Conservation (phyloP, 2,888 invertebrate genomes). For the Hemistola chrysoprasaria region DNA sequence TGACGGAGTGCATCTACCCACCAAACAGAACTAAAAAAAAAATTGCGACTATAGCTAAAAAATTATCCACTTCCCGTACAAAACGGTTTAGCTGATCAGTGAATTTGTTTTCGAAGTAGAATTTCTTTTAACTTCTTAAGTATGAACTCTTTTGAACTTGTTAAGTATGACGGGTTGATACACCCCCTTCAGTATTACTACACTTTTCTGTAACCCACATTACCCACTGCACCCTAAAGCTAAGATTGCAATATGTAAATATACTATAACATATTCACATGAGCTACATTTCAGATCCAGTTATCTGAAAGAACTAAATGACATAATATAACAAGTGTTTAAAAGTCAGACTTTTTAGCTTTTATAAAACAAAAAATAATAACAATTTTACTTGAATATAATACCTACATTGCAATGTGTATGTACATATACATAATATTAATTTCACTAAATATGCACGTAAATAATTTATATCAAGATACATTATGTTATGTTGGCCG, state of each 20-base stretch:
- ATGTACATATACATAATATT: slow-evolving; percentile 79
- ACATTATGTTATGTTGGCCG: slow-evolving; percentile 49
- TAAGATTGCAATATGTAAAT: slow-evolving; percentile 35
- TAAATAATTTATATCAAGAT: slow-evolving; percentile 73
- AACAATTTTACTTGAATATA: slow-evolving; percentile 77
- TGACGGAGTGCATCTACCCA: too few relatives aligned
- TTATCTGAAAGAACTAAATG: slow-evolving; percentile 66
- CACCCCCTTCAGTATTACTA: too few relatives aligned
- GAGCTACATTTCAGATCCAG: slow-evolving; percentile 70
- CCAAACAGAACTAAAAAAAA: neutral
- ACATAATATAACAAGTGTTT: slow-evolving; percentile 70
- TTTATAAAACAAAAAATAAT: slow-evolving; percentile 69
- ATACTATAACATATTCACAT: slow-evolving; percentile 39
- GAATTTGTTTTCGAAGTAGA: too few relatives aligned
- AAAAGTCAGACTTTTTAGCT: slow-evolving; percentile 80
- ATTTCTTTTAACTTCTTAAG: too few relatives aligned
- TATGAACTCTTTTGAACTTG: too few relatives aligned
- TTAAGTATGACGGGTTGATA: too few relatives aligned
- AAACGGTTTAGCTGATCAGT: too few relatives aligned
- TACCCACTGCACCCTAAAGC: too few relatives aligned
- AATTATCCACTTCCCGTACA: too few relatives aligned
- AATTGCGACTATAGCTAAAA: too few relatives aligned
- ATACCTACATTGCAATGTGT: slow-evolving; percentile 77
- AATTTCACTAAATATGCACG: slow-evolving; percentile 70
- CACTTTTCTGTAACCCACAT: too few relatives aligned